Evolutionary conservation across 2,797 vertebrate species (phyloP), one percentile per base, ranked within the genome.

Genomic region (Anomalospiza imberbis): DNA sequence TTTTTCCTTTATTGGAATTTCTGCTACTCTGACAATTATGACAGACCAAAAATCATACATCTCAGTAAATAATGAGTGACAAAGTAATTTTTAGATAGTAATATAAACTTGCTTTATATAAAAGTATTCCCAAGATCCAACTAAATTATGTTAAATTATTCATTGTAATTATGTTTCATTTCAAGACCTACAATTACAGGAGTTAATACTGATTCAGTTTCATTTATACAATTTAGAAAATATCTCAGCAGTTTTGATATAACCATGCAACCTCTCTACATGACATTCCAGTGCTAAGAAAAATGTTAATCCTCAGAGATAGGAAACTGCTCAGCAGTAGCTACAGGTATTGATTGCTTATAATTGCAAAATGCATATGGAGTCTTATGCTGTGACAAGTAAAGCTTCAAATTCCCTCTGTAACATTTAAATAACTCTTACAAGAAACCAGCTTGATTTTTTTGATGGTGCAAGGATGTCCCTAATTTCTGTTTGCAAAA

Each of bases 111-210:
- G 29, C 13, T 91, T 89, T 62, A 76, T 60, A 57, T 40, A 73
- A 71, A 95, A 94, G 7, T 71, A 73, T 65, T 75, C 44, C 44
- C 34, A 58, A 76, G n/a, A 67, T 72, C 53, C 51, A 84, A 63
- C 92, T 93, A 72, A 86, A 75, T 85, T 84, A 88, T 88, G 47
- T 42, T 88, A 88, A 94, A 82, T 91, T 95, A 91, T 95, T 96
- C 51, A 94, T 87, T 71, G 34, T 36, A 95, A 78, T 91, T 92
- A 88, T 71, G 47, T 54, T 91, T 92, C 54, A 57, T 61, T 93
- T 81, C 65, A 76, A 51, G 55, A 72, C 53, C 28, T 66, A 66
- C 36, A 88, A 38, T 88, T 91, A 63, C 36, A 79, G 42, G n/a
- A 58, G 20, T 22, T 91, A 70, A 84, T 86, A 68, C 48, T 75